Evolutionary conservation across 1,140 invertebrate genomes (phyloP).

Genomic region (Aphaenogaster floridana): DNA sequence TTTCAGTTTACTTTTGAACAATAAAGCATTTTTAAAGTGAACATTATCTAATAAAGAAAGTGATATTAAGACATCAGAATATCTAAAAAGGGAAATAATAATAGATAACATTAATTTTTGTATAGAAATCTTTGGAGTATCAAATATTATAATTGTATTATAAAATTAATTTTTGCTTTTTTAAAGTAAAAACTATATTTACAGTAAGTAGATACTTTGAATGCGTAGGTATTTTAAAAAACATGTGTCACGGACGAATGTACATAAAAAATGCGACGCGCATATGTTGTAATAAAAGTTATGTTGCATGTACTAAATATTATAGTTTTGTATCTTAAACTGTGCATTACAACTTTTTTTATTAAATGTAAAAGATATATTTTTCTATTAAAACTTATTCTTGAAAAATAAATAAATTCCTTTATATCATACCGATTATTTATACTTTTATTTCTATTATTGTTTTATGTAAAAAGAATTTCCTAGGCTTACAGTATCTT

Average conservation of each 20-base stretch:
- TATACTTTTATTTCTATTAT: too few relatives aligned
- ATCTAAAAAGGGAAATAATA: not conserved
- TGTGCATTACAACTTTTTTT: too few relatives aligned
- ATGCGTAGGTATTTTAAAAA: not conserved
- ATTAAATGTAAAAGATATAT: too few relatives aligned
- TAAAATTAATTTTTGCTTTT: constrained; percentile 9
- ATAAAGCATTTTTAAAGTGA: not conserved
- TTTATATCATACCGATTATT: too few relatives aligned
- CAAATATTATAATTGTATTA: not conserved
- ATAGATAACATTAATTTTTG: not conserved
- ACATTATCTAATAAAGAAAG: not conserved
- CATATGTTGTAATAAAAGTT: too few relatives aligned
- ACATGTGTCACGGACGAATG: not conserved
- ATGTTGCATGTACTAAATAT: not conserved
- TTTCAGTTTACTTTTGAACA: not conserved
- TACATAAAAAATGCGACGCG: not conserved
- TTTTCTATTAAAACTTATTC: too few relatives aligned
- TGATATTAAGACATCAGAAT: not conserved
- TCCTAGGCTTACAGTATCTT: too few relatives aligned
- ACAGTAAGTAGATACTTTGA: not conserved
- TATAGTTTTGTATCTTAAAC: not conserved
- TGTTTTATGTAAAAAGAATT: too few relatives aligned
- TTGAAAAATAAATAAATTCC: too few relatives aligned
- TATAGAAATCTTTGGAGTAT: not conserved
- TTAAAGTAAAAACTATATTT: not conserved